Evolutionary conservation across 2,888 invertebrate genomes (phyloP), one percentile per base, ranked within the genome.

Genomic region (Melikaiella ostensackeni): DNA sequence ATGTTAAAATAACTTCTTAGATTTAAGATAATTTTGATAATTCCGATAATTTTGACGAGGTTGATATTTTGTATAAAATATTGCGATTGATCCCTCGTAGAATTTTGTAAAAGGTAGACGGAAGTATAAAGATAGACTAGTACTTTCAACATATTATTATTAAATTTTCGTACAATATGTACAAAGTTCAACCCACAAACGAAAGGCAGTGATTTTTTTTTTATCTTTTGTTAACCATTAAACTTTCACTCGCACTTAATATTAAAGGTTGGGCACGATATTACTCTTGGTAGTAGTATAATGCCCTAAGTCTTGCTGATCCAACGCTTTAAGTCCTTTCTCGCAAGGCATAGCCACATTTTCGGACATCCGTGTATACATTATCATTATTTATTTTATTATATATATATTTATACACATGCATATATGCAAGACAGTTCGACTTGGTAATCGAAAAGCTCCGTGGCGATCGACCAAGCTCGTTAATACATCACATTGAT

Each of bases 281-380:
- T 90, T 91, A 91, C 91, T 91, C 91, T 88, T 84, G 88, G 89
- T 90, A 90, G 87, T 91, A 91, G 85, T 91, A 91, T 91, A 91
- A 91, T 91, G 91, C 91, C 91, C 91, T 90, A 90, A 91, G 91
- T 91, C 91, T 91, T 91, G 90, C 90, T 91, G 91, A 90, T 91
- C 90, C 90, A 90, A 89, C 89, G 86, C 88, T 88, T 87, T 89
- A 88, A 87, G 82, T 84, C 70, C 87, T 89, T 86, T 87, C 88
- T 86, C 84, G 87, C 88, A 86, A 90, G 88, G 86, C 86, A 85
- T 87, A 86, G 83, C 89, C 89, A 89, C 86, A 90, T 86, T 89
- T 87, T 89, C 89, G 86, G 87, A 88, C 89, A 88, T 87, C 87
- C 85, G 82, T 87, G 86, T 85, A 86, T 85, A 84, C 50, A 55